These are phyloP conservation scores for Drosophila guanche DNA, from an alignment of 1,140 invertebrate species.

Conservation along the genomic window DNA sequence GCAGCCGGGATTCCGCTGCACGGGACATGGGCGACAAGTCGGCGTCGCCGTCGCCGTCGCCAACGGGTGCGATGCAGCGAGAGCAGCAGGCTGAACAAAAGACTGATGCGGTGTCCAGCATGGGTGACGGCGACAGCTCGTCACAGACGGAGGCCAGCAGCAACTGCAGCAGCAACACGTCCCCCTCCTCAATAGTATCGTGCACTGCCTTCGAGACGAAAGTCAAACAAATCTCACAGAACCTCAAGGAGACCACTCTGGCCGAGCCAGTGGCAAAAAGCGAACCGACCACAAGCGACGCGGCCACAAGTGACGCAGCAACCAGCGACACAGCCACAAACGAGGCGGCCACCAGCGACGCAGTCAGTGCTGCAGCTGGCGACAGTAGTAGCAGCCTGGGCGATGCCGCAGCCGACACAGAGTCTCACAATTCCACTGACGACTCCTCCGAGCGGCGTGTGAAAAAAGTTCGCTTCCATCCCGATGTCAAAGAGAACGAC, in stretches of 20 bases:
- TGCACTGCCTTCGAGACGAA: slow-evolving; percentile 73
- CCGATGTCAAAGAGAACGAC: slow-evolving; percentile 72
- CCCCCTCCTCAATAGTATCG: slow-evolving; percentile 32
- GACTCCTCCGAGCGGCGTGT: slow-evolving; percentile 39
- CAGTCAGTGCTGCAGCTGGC: slow-evolving; percentile 11
- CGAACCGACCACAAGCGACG: no score
- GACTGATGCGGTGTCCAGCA: slow-evolving; percentile 37
- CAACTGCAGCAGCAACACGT: slow-evolving; percentile 28
- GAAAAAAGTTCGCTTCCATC: slow-evolving; percentile 76
- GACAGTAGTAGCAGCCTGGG: slow-evolving; percentile 28
- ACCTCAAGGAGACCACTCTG: slow-evolving; percentile 76
- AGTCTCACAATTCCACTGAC: slow-evolving; percentile 34
- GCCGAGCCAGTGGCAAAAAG: slow-evolving; percentile 34
- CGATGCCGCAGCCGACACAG: slow-evolving; percentile 20
- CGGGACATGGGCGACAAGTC: slow-evolving; percentile 17
- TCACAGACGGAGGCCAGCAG: slow-evolving; percentile 4
- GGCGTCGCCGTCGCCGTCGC: slow-evolving; percentile 21
- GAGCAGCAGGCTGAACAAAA: slow-evolving; percentile 37
- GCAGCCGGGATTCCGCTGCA: slow-evolving; percentile 63
- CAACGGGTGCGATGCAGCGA: slow-evolving; percentile 21
- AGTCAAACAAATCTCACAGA: slow-evolving; percentile 76
- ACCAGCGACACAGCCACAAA: no score
- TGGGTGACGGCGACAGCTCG: slow-evolving; percentile 34
- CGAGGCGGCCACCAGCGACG: no score
- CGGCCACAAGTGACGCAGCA: no score